Evolutionary conservation across 2,113 vertebrate species (phyloP).

Genomic region (Petroica traversi): DNA sequence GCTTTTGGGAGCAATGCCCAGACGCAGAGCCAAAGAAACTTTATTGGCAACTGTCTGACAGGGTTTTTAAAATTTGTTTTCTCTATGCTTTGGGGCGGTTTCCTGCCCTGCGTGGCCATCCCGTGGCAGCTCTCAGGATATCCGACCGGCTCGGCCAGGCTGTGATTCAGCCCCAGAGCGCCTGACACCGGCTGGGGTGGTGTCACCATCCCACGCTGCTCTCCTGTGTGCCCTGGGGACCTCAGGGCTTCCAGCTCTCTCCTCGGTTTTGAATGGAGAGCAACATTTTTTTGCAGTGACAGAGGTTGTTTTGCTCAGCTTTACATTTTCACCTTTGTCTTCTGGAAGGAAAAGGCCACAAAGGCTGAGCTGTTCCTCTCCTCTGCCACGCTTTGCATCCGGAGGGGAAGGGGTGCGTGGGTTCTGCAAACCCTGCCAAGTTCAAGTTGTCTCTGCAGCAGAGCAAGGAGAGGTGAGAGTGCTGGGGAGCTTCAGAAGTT

Average conservation of each 20-base stretch:
- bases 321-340: background rate
- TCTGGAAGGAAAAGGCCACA: background rate
- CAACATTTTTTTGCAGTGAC: background rate
- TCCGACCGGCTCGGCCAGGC: background rate
- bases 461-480: rapidly evolving
- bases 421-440: background rate
- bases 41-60: background rate
- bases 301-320: background rate
- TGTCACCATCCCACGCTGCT: background rate
- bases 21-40: background rate
- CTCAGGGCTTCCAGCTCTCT: background rate
- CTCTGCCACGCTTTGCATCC: rapidly evolving
- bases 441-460: background rate
- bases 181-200: background rate
- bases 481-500: background rate
- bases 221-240: background rate
- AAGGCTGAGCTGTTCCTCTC: background rate
- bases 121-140: background rate
- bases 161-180: background rate
- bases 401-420: rapidly evolving
- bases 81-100: background rate
- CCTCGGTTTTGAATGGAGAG: background rate
- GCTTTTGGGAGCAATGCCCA: background rate
- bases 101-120: background rate
- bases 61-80: background rate